Evolutionary conservation across 2,113 vertebrate species (phyloP).

Genomic region (Chitala chitala): DNA sequence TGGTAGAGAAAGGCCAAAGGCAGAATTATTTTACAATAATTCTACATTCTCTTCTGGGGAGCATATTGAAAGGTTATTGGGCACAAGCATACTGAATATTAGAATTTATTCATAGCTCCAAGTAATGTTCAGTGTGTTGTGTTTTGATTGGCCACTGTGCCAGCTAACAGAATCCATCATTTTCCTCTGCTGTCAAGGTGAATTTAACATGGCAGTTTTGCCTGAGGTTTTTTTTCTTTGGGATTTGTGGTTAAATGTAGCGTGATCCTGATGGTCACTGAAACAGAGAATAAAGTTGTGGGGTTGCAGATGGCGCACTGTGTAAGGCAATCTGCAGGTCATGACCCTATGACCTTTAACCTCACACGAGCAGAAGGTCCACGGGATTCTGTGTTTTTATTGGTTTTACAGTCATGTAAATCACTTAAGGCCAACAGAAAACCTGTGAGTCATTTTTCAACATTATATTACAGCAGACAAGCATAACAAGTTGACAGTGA

Average conservation of each 20-base stretch:
- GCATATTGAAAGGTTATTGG: neutral
- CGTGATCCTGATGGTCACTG: slow-evolving; percentile 22
- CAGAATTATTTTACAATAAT: neutral
- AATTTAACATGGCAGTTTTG: slow-evolving; percentile 14
- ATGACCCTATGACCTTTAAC: neutral
- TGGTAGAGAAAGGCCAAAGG: neutral
- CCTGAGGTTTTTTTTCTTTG: slow-evolving; percentile 30
- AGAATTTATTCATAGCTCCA: neutral
- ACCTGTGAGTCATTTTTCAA: too few relatives aligned
- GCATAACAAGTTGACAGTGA: too few relatives aligned
- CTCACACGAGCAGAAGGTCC: neutral
- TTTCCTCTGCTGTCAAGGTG: slow-evolving; percentile 23
- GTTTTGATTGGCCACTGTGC: neutral
- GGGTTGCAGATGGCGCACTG: slow-evolving; percentile 4
- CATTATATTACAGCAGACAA: too few relatives aligned
- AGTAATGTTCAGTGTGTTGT: neutral
- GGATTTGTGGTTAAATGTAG: slow-evolving; percentile 34
- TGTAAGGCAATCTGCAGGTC: neutral
- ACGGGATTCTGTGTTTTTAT: neutral
- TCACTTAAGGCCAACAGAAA: too few relatives aligned
- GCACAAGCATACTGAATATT: too few relatives aligned
- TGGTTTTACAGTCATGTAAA: neutral
- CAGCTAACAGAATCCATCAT: neutral
- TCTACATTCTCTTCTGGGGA: neutral
- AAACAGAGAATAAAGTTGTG: neutral